Percentiles rank a stretch among this genome's conserved stretches.
phyloP scores from a whole-genome alignment of 2,797 vertebrate genomes.

The Gymnocypris eckloni region DNA sequence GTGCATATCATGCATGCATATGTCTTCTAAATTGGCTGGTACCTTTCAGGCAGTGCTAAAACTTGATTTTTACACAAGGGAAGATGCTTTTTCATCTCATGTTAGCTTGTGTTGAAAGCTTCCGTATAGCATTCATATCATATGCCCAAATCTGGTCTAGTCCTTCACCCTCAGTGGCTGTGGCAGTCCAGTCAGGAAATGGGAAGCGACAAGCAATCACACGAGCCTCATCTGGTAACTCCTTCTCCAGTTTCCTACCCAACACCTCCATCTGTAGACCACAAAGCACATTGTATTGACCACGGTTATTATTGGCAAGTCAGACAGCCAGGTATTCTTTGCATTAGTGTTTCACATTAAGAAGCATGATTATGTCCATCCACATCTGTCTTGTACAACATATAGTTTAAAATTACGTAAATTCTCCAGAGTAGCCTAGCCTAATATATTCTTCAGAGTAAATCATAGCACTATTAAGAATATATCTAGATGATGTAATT shows the following conservation, averaged over 20 bases:
- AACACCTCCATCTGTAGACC: constrained; percentile 74
- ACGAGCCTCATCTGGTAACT: constrained; percentile 72
- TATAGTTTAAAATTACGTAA: neutral
- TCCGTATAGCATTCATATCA: constrained; percentile 69
- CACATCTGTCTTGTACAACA: neutral
- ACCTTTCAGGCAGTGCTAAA: constrained; percentile 1
- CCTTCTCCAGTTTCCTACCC: constrained; percentile 75
- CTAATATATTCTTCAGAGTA: neutral
- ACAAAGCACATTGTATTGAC: neutral
- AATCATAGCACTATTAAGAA: neutral
- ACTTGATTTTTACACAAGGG: neutral
- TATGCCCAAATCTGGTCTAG: constrained; percentile 78
- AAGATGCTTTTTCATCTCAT: neutral
- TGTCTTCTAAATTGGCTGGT: neutral
- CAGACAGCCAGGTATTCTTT: neutral
- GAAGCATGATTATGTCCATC: neutral
- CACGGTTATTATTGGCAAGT: neutral
- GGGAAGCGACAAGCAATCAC: constrained; percentile 78
- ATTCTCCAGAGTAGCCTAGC: neutral
- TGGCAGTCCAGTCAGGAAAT: constrained; percentile 72
- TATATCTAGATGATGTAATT: neutral
- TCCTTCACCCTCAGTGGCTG: constrained; percentile 67
- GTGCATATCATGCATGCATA: neutral
- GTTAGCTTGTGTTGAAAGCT: neutral
- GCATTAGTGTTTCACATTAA: neutral